Conservation (phyloP, 2,888 invertebrate genomes). For the Tridacna gigas region DNA sequence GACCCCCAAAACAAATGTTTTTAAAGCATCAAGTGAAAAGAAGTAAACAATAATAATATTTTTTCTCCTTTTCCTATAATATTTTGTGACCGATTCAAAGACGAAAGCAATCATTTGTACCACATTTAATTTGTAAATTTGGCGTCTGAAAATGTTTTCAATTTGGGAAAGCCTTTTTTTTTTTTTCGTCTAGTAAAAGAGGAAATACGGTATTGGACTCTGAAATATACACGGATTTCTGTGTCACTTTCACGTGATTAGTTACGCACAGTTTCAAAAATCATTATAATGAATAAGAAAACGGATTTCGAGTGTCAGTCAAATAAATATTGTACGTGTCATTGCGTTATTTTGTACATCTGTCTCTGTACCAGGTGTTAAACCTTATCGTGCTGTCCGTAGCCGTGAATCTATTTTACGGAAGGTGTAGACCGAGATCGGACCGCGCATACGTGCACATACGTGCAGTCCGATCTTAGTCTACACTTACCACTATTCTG, state of each 20-base stretch:
- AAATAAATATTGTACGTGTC: slow-evolving; percentile 15
- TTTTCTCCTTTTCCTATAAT: not conserved
- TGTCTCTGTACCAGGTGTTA: not conserved
- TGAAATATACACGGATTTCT: slow-evolving; percentile 10
- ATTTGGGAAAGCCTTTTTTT: too few relatives aligned
- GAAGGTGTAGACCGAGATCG: too few relatives aligned
- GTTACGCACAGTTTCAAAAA: slow-evolving; percentile 25
- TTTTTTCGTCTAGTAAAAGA: too few relatives aligned
- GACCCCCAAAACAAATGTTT: too few relatives aligned
- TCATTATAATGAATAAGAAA: slow-evolving; percentile 20
- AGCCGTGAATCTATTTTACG: too few relatives aligned
- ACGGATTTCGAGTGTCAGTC: slow-evolving; percentile 18
- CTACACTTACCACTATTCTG: too few relatives aligned
- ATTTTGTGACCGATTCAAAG: not conserved
- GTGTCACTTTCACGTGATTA: slow-evolving; percentile 11
- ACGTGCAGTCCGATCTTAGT: too few relatives aligned
- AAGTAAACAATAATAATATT: not conserved
- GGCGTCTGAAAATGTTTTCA: not conserved
- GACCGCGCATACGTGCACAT: too few relatives aligned
- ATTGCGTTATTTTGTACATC: not conserved
- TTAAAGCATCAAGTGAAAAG: too few relatives aligned
- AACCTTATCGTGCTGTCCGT: not conserved
- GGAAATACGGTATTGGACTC: too few relatives aligned
- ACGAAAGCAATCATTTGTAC: too few relatives aligned
- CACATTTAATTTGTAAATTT: too few relatives aligned